A percentile compares a stretch with the other conserved stretches of the same genome.
These are phyloP conservation scores for Corythornis madagascariensis DNA, from an alignment of 2,113 vertebrate genomes.

Conservation along the genomic window DNA sequence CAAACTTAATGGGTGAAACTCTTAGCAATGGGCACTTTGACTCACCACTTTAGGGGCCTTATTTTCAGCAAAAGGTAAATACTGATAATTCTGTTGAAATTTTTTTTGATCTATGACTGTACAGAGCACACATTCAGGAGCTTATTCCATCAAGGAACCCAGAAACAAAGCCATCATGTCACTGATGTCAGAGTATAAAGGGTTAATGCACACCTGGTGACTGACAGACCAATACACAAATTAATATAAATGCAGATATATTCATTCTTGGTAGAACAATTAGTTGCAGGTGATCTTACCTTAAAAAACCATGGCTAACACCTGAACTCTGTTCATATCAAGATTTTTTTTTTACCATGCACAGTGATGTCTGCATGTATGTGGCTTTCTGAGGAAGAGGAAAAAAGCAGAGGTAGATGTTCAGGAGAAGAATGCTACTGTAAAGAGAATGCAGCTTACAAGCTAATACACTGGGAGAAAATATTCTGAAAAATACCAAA, in stretches of 20 bases:
- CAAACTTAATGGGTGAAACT: not conserved
- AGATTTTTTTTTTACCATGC: not conserved
- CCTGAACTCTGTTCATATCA: not conserved
- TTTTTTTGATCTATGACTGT: not conserved
- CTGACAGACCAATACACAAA: not conserved
- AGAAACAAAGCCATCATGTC: not conserved
- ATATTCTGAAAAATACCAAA: not conserved
- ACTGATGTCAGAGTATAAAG: not conserved
- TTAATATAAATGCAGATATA: not conserved
- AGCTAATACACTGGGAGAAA: not conserved
- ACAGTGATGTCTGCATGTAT: not conserved
- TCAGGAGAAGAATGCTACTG: not conserved
- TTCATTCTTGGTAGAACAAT: not conserved
- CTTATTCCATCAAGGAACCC: not conserved
- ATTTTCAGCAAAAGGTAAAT: not conserved
- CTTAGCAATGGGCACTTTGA: not conserved
- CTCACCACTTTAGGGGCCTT: not conserved
- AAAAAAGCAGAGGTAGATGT: not conserved
- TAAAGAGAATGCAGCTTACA: not conserved
- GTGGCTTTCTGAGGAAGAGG: not conserved
- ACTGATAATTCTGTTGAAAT: not conserved
- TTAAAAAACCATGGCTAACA: not conserved
- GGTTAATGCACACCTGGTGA: not conserved
- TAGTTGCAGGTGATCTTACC: not conserved
- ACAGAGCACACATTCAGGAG: not conserved